phyloP scores from a whole-genome alignment of 1,140 invertebrate species.

The Lordiphosa mommai region DNA sequence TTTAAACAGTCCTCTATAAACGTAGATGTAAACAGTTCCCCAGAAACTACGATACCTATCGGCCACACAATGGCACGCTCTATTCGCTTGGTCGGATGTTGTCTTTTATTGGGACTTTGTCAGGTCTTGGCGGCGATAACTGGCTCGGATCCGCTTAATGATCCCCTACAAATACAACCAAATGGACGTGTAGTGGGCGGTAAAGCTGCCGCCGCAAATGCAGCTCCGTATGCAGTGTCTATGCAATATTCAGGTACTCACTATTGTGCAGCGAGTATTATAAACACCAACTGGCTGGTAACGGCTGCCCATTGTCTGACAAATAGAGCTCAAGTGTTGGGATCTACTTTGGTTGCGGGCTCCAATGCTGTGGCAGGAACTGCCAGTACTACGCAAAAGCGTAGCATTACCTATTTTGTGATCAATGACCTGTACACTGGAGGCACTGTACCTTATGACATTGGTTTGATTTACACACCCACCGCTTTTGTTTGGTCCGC shows the following conservation, averaged over 20 bases:
- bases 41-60: constrained; percentile 43
- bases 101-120: constrained; percentile 18
- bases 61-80: constrained; percentile 27
- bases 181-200: constrained; percentile 75
- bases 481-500: constrained; percentile 79
- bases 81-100: constrained; percentile 5
- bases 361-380: constrained; percentile 57
- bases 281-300: constrained; percentile 81
- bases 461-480: constrained; percentile 81
- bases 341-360: constrained; percentile 59
- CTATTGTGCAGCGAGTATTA: constrained; percentile 82
- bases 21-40: constrained; percentile 58
- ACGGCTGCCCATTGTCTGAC: constrained; percentile 78
- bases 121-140: constrained; percentile 30
- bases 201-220: constrained; percentile 41
- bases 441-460: constrained; percentile 81
- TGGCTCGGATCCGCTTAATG: background rate
- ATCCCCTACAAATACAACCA: background rate
- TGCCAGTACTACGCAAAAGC: constrained; percentile 56
- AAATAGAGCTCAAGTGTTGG: constrained; percentile 57
- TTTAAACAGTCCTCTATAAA: constrained; percentile 50
- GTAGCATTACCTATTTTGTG: constrained; percentile 56
- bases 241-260: constrained; percentile 75
- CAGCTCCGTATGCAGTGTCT: constrained; percentile 76
- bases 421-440: constrained; percentile 65